Percentiles rank a stretch among this genome's conserved stretches.
Conservation (phyloP, 2,888 invertebrate genomes). For the Bellardia pandia region DNA sequence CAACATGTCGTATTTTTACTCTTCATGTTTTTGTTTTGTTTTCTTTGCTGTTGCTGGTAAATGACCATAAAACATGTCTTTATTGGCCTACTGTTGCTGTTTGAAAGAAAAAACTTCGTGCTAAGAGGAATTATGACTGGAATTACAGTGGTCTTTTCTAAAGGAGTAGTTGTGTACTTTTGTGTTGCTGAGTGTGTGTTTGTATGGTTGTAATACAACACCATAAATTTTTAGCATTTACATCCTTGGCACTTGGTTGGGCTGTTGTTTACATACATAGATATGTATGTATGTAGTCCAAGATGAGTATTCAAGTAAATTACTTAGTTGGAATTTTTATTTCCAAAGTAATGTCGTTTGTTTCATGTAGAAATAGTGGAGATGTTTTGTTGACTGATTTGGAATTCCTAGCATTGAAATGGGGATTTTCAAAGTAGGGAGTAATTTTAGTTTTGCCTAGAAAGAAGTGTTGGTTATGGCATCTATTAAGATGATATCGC, state of each 20-base stretch:
- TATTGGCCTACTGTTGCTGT: constrained; percentile 65
- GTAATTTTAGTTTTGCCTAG: no score
- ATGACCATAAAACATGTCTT: constrained; percentile 68
- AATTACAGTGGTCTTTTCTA: constrained; percentile 19
- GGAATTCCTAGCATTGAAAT: no score
- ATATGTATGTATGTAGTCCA: background rate
- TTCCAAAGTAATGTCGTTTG: background rate
- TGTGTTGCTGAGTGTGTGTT: background rate
- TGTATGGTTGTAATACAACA: constrained; percentile 29
- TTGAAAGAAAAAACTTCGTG: constrained; percentile 5
- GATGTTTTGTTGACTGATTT: constrained; percentile 2
- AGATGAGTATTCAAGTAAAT: constrained; percentile 29
- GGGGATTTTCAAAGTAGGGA: no score
- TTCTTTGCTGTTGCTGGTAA: constrained; percentile 26
- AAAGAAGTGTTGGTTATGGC: no score
- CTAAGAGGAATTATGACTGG: constrained; percentile 25
- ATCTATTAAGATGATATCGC: no score
- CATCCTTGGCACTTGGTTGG: constrained; percentile 31
- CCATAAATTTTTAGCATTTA: constrained; percentile 37
- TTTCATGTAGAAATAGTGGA: background rate
- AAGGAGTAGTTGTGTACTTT: background rate
- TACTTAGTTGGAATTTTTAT: constrained; percentile 39
- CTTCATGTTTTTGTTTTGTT: background rate
- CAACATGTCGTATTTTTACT: constrained; percentile 27
- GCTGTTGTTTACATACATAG: constrained; percentile 1